A percentile compares a stretch with the other conserved stretches of the same genome.
These are phyloP conservation scores for Paramormyrops kingsleyae DNA, from an alignment of 2,113 vertebrate species.

Conservation along the genomic window DNA sequence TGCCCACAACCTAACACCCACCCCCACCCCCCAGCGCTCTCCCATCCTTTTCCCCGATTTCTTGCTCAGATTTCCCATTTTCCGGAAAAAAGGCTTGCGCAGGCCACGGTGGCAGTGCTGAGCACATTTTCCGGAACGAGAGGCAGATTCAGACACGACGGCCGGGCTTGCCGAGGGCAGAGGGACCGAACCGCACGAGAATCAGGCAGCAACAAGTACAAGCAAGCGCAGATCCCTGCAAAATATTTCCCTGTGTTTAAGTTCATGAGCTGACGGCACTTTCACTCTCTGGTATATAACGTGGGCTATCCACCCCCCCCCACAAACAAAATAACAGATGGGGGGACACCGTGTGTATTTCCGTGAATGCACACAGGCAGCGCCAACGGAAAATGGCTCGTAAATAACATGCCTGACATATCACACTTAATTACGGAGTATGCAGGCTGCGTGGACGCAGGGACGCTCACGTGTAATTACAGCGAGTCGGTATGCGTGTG, in stretches of 20 bases:
- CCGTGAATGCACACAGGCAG: not conserved
- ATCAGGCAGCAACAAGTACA: slow-evolving; percentile 8
- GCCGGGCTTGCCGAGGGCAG: not conserved
- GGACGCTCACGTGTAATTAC: not conserved
- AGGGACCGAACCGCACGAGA: slow-evolving; percentile 21
- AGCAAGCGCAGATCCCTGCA: not conserved
- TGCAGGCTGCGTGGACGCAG: not conserved
- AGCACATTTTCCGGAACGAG: not conserved
- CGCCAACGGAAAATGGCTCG: not conserved
- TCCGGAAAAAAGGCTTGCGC: not conserved
- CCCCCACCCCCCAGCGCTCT: not conserved
- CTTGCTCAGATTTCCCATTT: not conserved
- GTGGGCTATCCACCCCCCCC: too few relatives aligned
- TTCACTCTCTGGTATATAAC: not conserved
- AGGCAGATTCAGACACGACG: slow-evolving; percentile 16
- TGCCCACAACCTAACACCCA: slow-evolving; percentile 1
- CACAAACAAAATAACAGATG: not conserved
- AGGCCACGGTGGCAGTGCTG: not conserved
- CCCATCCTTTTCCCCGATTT: not conserved
- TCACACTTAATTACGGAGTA: not conserved
- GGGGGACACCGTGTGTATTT: not conserved
- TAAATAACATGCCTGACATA: slow-evolving; percentile 1
- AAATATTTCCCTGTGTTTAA: not conserved
- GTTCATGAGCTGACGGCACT: too few relatives aligned
- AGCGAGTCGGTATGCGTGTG: not conserved